These are phyloP conservation scores for Prochilodus magdalenae DNA, from an alignment of 2,113 vertebrate genomes.

Conservation along the genomic window DNA sequence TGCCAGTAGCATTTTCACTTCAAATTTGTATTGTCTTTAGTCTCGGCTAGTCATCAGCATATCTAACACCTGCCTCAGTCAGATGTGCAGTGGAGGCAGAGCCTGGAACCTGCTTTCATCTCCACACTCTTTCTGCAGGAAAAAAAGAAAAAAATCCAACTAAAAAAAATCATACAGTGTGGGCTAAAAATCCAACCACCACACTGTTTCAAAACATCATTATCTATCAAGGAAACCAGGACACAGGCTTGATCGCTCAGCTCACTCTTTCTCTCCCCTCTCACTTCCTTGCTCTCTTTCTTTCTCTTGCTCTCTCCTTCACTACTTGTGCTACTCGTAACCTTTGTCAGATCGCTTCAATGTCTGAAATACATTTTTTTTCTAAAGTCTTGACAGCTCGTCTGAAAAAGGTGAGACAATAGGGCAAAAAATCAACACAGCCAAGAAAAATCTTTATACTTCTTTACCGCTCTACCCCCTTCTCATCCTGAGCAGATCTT, in stretches of 20 bases:
- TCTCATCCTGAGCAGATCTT: conserved; percentile 20
- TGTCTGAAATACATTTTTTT: conserved; percentile 64
- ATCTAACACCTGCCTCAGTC: conserved; percentile 97
- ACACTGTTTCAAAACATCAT: conserved; percentile 83
- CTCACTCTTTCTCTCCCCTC: conserved; percentile 55
- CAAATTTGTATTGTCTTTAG: conserved; percentile 98
- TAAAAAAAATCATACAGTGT: conserved; percentile 30
- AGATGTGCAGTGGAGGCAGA: conserved; percentile 82
- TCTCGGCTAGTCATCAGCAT: conserved; percentile 95
- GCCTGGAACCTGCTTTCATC: conserved; percentile 88
- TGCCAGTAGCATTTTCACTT: conserved; percentile 96
- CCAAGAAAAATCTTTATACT: conserved; percentile 17
- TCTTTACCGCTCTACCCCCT: conserved; percentile 1
- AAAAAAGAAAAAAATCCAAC: neutral
- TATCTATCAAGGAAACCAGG: conserved; percentile 81
- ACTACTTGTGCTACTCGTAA: conserved; percentile 54
- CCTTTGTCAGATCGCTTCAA: conserved; percentile 74
- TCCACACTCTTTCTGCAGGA: conserved; percentile 65
- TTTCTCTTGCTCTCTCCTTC: conserved; percentile 45
- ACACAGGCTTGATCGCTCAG: conserved; percentile 74
- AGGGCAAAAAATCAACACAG: neutral
- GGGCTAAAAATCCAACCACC: conserved; percentile 54
- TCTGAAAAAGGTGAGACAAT: conserved; percentile 34
- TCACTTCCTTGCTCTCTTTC: conserved; percentile 9
- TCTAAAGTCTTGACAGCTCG: conserved; percentile 57